Evolutionary conservation across 2,888 invertebrate genomes (phyloP), one percentile per base, ranked within the genome.

Genomic region (Ditylenchus weischeri): DNA sequence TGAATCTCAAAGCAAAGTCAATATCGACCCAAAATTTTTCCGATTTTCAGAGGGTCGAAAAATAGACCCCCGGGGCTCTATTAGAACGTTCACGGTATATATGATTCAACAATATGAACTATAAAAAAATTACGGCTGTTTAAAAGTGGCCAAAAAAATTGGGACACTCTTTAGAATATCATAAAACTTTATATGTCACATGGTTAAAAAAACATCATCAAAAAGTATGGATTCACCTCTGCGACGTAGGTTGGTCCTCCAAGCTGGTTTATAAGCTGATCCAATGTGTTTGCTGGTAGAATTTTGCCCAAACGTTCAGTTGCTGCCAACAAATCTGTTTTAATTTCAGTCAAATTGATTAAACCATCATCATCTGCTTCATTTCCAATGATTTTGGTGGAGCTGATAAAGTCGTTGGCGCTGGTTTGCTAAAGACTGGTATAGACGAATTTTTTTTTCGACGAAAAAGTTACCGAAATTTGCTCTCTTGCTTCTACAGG

Each of bases 161-260:
- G n/a, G n/a, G n/a, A n/a, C n/a, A n/a, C n/a, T n/a, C n/a, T n/a
- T n/a, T n/a, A n/a, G n/a, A n/a, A n/a, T n/a, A n/a, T n/a, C n/a
- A n/a, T n/a, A n/a, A 29, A 29, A 29, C 29, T 29, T 29, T 29
- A 29, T 29, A 29, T 29, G 5, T 29, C 5, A 2, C 29, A 29
- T 29, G 5, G 5, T 29, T 29, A 29, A 29, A 29, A n/a, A 4
- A 29, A 29, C 29, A 4, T 29, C 3, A 5, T 5, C 43, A 43
- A 43, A 43, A 6, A 6, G 15, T 13, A 13, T 43, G 8, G 11
- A 13, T 8, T 10, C 43, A 89, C 89, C 88, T 98, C 96, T 0
- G 98, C 96, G 0, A 98, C 98, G 85, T 92, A 91, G 77, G 94
- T 93, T 0, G 95, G 91, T 0, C 98, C 98, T 60, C 98, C 98